Base-by-base conservation (phyloP, 30 jellyfish, hydroid and myxozoan genomes). In the Rhopilema esculentum region DNA sequence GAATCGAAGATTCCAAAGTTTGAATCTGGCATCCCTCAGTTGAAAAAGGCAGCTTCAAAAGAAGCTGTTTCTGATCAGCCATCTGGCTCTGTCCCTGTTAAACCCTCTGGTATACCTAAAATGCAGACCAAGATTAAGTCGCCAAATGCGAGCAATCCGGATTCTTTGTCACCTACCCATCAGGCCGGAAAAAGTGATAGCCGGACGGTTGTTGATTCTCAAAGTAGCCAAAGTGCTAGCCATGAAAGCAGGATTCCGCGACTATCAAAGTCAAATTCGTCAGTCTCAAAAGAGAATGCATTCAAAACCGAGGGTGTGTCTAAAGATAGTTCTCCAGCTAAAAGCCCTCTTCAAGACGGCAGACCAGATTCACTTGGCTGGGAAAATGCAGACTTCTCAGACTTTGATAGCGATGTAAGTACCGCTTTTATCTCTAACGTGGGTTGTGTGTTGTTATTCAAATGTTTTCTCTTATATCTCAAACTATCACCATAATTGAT, bases 371-470 rank as follows among this genome's bases (percentile, higher is more conserved):
- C 86, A 15, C 70, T 72, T 84, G 92, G 76, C 16, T 71, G 67
- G 67, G 81, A 33, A 1, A 84, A 72, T 72, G 75, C 80, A 9
- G 74, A 64, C 1, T 72, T 72, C 7, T 84, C 92, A 0, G 81
- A 51, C 27, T 84, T 75, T 66, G 92, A 84, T 9, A 84, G 92
- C 57, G 92, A 84, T 20, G 92, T 84, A 51, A 84, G 87, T 70
- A 21, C 28, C 48, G 26, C 6, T 2, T 63, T n/a, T 24, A 18
- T 63, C 17, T 63, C 16, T 20, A 6, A 18, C 6, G 29, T 18
- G 8, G 72, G 4, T 2, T 19, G 72, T 20, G 8, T 2, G n/a
- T n/a, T n/a, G n/a, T n/a, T 15, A 51, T 51, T 51, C 19, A 15
- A 51, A 51, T 9, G 66, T 51, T 51, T n/a, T n/a, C n/a, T n/a